Conservation (phyloP, 2,113 vertebrate species). For the Sturnus vulgaris region DNA sequence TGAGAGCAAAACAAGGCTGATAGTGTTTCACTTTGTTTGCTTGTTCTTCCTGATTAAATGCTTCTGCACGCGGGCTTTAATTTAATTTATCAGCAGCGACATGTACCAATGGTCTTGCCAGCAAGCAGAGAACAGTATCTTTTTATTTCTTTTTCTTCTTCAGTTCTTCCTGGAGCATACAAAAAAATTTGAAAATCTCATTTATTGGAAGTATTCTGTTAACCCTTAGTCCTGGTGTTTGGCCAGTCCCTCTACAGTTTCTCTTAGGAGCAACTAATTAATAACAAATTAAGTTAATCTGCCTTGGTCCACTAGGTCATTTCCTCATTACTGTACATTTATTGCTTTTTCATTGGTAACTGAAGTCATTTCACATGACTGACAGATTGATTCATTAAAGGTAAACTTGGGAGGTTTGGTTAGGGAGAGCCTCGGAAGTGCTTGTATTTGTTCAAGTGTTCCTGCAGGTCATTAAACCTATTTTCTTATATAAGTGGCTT, state of each 20-base stretch:
- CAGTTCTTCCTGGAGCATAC: background rate
- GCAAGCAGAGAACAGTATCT: background rate
- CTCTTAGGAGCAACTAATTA: constrained; percentile 46
- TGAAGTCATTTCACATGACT: constrained; percentile 40
- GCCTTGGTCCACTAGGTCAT: constrained; percentile 45
- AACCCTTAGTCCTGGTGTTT: constrained; percentile 10
- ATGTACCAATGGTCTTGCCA: constrained; percentile 12
- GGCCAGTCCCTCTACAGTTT: background rate
- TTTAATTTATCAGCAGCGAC: constrained; percentile 55
- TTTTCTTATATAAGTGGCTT: background rate
- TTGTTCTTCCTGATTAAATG: constrained; percentile 37
- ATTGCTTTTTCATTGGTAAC: constrained; percentile 52
- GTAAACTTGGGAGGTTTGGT: background rate
- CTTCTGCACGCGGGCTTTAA: constrained; percentile 37
- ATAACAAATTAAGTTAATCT: constrained; percentile 58
- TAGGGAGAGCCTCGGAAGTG: background rate
- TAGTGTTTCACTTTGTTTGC: constrained; percentile 37
- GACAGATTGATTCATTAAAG: background rate
- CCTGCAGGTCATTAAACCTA: background rate
- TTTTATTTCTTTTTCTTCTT: background rate
- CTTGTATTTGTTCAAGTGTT: background rate
- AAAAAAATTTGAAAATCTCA: background rate
- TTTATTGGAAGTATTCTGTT: constrained; percentile 13
- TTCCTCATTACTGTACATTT: constrained; percentile 53
- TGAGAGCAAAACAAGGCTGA: constrained; percentile 11